phyloP scores from a whole-genome alignment of 2,888 invertebrate species.

The Caenorhabditis imperialis region DNA sequence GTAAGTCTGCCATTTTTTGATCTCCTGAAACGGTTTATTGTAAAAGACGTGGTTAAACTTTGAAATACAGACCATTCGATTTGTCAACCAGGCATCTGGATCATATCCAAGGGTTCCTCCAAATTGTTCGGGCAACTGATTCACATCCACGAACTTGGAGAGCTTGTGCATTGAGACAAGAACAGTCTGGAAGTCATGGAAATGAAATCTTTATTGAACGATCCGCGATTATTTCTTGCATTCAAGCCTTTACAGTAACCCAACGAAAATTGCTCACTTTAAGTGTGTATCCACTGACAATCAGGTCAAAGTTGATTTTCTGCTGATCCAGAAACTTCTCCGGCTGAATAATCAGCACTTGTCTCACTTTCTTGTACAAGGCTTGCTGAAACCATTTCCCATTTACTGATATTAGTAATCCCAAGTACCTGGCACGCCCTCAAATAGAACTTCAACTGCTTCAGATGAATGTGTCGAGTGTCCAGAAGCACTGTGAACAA shows the following conservation, averaged over 20 bases:
- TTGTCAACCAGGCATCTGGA: conserved; percentile 86
- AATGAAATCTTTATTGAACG: not conserved
- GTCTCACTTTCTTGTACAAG: conserved; percentile 68
- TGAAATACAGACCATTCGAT: conserved; percentile 83
- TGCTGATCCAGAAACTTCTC: conserved; percentile 87
- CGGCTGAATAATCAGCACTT: conserved; percentile 83
- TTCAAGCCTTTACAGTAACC: too few relatives aligned
- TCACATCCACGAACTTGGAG: conserved; percentile 84
- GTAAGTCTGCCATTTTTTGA: conserved; percentile 49
- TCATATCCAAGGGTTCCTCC: conserved; percentile 85
- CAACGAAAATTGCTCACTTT: conserved; percentile 61
- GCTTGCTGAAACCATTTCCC: conserved; percentile 63
- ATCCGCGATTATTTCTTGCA: too few relatives aligned
- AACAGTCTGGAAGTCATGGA: conserved; percentile 82
- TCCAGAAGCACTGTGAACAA: conserved; percentile 73
- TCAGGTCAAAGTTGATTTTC: conserved; percentile 80
- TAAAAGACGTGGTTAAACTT: too few relatives aligned
- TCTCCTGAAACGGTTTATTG: conserved; percentile 28
- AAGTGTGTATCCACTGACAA: conserved; percentile 73
- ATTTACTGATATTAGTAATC: not conserved
- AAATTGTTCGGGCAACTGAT: conserved; percentile 85
- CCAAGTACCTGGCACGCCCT: conserved; percentile 66
- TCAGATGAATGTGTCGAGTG: conserved; percentile 64
- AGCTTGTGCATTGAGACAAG: conserved; percentile 85
- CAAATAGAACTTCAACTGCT: conserved; percentile 68